phyloP scores from a whole-genome alignment of 2,888 invertebrate genomes.

The Schrankia costaestrigalis region DNA sequence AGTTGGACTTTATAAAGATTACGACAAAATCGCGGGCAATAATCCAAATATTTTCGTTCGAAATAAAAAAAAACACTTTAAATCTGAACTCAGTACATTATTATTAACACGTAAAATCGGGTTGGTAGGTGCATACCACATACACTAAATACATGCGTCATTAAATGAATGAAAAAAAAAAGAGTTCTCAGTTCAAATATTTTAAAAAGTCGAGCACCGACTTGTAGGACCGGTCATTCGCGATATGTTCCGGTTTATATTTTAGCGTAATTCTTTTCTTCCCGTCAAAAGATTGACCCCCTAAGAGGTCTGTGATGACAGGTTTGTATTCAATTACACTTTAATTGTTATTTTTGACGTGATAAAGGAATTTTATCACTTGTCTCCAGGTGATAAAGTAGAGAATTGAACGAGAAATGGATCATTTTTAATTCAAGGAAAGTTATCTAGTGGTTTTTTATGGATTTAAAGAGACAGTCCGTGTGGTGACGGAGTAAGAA shows the following conservation, averaged over 20 bases:
- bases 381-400: too few relatives aligned
- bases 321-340: conserved; percentile 33
- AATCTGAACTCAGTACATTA: too few relatives aligned
- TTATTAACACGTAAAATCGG: conserved; percentile 18
- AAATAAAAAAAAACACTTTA: too few relatives aligned
- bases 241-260: conserved; percentile 40
- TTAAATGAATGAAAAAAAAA: conserved; percentile 39
- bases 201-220: conserved; percentile 34
- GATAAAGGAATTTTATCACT: too few relatives aligned
- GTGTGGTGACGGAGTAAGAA: too few relatives aligned
- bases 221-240: conserved; percentile 30
- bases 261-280: conserved; percentile 38
- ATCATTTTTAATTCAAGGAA: too few relatives aligned
- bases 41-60: too few relatives aligned
- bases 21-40: too few relatives aligned
- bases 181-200: conserved; percentile 26
- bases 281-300: conserved; percentile 43
- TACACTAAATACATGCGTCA: conserved; percentile 31
- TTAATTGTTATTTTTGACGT: conserved; percentile 15
- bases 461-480: too few relatives aligned
- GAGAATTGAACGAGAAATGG: too few relatives aligned
- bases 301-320: conserved; percentile 34
- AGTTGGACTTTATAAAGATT: too few relatives aligned
- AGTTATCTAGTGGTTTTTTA: too few relatives aligned
- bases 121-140: conserved; percentile 6